phyloP scores from a whole-genome alignment of 2,797 vertebrate genomes.

The Sciurus carolinensis region DNA sequence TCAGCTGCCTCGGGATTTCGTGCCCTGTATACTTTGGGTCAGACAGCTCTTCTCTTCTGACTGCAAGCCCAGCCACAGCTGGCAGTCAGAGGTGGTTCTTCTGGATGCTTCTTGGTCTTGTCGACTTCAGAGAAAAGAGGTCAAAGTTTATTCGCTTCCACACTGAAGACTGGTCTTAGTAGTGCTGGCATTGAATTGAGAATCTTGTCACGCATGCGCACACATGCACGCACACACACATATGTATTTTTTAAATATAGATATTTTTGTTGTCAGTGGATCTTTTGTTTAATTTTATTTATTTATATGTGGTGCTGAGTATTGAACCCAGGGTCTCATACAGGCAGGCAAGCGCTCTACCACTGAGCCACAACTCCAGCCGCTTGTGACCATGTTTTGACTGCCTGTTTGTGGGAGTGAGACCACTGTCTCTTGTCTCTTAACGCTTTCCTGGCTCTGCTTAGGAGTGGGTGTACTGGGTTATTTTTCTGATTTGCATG shows the following conservation, averaged over 20 bases:
- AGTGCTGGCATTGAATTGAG: accelerated
- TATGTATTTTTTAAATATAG: too few relatives aligned
- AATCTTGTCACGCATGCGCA: neutral
- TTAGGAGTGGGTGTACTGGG: neutral
- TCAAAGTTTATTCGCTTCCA: neutral
- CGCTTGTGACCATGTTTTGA: neutral
- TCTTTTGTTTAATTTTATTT: too few relatives aligned
- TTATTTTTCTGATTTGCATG: neutral
- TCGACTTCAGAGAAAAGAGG: neutral
- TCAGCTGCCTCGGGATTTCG: neutral
- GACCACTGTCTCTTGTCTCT: neutral
- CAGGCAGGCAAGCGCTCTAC: too few relatives aligned
- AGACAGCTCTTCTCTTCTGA: neutral
- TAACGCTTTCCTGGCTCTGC: neutral
- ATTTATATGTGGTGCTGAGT: too few relatives aligned
- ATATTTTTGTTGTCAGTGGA: too few relatives aligned
- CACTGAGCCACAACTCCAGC: too few relatives aligned
- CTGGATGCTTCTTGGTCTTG: neutral
- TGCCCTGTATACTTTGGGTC: neutral
- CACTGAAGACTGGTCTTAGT: neutral
- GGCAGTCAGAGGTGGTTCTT: neutral
- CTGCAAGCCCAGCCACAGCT: neutral
- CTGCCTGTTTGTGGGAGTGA: too few relatives aligned
- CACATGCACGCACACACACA: too few relatives aligned
- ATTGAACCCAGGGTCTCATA: too few relatives aligned